These are phyloP conservation scores for Scaptomyza caliginosa DNA, from an alignment of 2,888 invertebrate species.

Conservation along the genomic window DNA sequence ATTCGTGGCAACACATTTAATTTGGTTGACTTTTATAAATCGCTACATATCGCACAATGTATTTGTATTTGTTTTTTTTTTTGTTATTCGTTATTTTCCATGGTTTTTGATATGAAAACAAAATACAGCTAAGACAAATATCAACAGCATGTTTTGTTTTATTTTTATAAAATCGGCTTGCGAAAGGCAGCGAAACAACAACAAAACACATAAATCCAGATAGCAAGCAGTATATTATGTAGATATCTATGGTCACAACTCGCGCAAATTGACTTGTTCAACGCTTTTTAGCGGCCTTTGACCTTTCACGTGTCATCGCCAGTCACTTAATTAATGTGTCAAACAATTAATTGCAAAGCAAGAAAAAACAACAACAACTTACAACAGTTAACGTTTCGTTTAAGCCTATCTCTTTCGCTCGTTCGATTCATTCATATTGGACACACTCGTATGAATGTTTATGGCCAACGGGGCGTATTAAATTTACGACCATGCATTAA, in stretches of 20 bases:
- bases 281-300: conserved; percentile 73
- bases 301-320: conserved; percentile 65
- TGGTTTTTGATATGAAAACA: conserved; percentile 56
- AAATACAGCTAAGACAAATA: neutral
- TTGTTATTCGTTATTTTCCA: too few relatives aligned
- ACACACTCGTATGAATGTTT: conserved; percentile 59
- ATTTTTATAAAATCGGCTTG: conserved; percentile 58
- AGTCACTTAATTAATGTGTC: conserved; percentile 71
- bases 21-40: conserved; percentile 80
- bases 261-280: conserved; percentile 74
- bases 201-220: conserved; percentile 27
- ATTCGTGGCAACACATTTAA: conserved; percentile 64
- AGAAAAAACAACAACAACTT: conserved; percentile 9
- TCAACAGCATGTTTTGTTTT: conserved; percentile 30
- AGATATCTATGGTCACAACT: conserved; percentile 21
- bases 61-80: too few relatives aligned
- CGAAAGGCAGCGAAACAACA: conserved; percentile 51
- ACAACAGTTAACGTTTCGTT: conserved; percentile 35
- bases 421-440: conserved; percentile 71
- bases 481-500: conserved; percentile 77
- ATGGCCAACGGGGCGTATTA: conserved; percentile 76
- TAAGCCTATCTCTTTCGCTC: conserved; percentile 39
- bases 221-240: conserved; percentile 6
- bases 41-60: conserved; percentile 77
- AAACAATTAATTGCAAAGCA: conserved; percentile 69